These are phyloP conservation scores for Scaptomyza flava DNA, from an alignment of 2,888 invertebrate genomes.

Conservation along the genomic window DNA sequence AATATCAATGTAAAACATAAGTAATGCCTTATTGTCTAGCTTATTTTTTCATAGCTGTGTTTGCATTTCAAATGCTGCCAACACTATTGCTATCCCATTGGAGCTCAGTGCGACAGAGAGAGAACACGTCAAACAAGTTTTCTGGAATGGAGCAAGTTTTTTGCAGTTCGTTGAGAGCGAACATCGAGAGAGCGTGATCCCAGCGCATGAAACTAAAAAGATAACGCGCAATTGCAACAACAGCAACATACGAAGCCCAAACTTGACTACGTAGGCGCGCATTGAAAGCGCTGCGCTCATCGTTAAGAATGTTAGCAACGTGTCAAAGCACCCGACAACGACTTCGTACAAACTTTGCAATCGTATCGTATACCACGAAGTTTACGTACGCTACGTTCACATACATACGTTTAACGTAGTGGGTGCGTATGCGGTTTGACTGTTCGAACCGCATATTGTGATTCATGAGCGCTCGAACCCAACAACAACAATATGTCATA, in stretches of 20 bases:
- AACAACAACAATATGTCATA: conserved; percentile 10
- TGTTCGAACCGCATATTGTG: conserved; percentile 45
- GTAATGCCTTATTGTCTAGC: too few species aligned
- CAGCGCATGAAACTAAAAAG: conserved; percentile 72
- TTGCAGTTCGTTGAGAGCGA: conserved; percentile 10
- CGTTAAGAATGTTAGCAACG: conserved; percentile 56
- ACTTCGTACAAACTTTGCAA: conserved; percentile 6
- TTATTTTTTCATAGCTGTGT: neutral
- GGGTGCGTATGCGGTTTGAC: conserved; percentile 53
- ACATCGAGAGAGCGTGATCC: conserved; percentile 47
- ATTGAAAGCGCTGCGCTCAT: conserved; percentile 29
- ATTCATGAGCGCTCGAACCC: conserved; percentile 35
- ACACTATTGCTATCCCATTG: conserved; percentile 15
- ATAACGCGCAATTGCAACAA: conserved; percentile 73
- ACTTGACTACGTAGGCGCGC: conserved; percentile 63
- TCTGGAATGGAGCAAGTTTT: conserved; percentile 52
- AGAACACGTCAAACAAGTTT: conserved; percentile 63
- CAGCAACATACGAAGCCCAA: conserved; percentile 28
- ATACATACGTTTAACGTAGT: conserved; percentile 50
- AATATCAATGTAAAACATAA: too few species aligned
- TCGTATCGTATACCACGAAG: conserved; percentile 25
- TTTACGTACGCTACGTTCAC: conserved; percentile 40
- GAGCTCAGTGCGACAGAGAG: conserved; percentile 31
- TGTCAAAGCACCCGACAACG: conserved; percentile 60
- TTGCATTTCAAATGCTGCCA: neutral